These are phyloP conservation scores for Typhlomys cinereus DNA, from an alignment of 2,113 vertebrate genomes.

Conservation along the genomic window DNA sequence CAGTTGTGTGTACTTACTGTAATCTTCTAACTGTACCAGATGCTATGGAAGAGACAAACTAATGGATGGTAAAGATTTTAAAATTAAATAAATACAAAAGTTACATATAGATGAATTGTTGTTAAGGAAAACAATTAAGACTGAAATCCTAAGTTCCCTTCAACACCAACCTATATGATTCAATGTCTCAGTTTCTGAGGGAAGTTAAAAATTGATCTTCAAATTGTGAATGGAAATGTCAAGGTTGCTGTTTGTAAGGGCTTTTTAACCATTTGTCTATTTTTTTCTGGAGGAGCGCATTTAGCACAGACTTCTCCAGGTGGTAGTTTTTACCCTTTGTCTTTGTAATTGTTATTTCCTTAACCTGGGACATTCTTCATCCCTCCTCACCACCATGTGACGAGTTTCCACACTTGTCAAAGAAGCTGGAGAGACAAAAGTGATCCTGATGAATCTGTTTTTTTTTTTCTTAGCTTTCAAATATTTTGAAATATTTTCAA, in stretches of 20 bases:
- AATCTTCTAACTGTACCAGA: background rate
- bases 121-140: background rate
- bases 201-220: background rate
- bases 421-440: background rate
- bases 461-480: constrained; percentile 33
- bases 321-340: background rate
- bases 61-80: background rate
- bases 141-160: constrained; percentile 2
- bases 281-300: background rate
- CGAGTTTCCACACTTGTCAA: background rate
- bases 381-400: background rate
- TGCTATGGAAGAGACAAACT: background rate
- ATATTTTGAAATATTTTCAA: constrained; percentile 1
- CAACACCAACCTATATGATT: background rate
- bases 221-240: constrained; percentile 10
- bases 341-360: background rate
- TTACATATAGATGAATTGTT: background rate
- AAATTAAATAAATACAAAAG: constrained; percentile 32
- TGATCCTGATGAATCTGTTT: background rate
- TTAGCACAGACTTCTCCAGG: background rate
- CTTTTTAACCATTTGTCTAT: background rate
- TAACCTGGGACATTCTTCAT: background rate
- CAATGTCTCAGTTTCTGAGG: background rate
- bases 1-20: background rate
- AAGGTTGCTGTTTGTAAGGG: background rate